These are phyloP conservation scores for Micromussa lordhowensis DNA, from an alignment of 92 coral and sea anemone species.

Conservation along the genomic window DNA sequence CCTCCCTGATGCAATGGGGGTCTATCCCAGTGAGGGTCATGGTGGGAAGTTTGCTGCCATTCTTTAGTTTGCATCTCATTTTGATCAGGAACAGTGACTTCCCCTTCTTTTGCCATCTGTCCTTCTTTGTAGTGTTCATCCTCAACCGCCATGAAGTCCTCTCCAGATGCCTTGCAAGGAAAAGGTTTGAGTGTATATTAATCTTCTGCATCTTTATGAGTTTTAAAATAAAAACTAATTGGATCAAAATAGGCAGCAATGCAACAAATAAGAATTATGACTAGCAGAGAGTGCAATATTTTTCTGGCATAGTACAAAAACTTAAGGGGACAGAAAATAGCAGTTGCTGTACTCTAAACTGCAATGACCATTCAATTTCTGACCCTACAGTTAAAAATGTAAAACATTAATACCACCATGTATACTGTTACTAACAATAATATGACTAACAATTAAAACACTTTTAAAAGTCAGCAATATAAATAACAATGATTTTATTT, in stretches of 20 bases:
- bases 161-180: slow-evolving; percentile 13
- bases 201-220: not conserved
- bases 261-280: not conserved
- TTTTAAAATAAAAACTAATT: too few relatives aligned
- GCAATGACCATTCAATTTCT: too few relatives aligned
- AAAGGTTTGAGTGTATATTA: not conserved
- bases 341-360: too few relatives aligned
- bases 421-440: too few relatives aligned
- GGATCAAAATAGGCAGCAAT: not conserved
- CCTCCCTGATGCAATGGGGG: slow-evolving; percentile 31
- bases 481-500: too few relatives aligned
- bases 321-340: too few relatives aligned
- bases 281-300: too few relatives aligned
- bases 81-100: slow-evolving; percentile 11
- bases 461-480: too few relatives aligned
- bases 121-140: not conserved
- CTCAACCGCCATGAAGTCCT: slow-evolving; percentile 29
- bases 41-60: slow-evolving; percentile 4
- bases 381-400: too few relatives aligned
- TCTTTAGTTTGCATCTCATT: not conserved
- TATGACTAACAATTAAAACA: too few relatives aligned
- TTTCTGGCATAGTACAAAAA: too few relatives aligned
- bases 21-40: slow-evolving; percentile 25
- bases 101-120: not conserved
- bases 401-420: too few relatives aligned